A percentile compares a stretch with the other conserved stretches of the same genome.
phyloP scores from a whole-genome alignment of 2,888 invertebrate genomes.

The Pristionchus entomophagus region DNA sequence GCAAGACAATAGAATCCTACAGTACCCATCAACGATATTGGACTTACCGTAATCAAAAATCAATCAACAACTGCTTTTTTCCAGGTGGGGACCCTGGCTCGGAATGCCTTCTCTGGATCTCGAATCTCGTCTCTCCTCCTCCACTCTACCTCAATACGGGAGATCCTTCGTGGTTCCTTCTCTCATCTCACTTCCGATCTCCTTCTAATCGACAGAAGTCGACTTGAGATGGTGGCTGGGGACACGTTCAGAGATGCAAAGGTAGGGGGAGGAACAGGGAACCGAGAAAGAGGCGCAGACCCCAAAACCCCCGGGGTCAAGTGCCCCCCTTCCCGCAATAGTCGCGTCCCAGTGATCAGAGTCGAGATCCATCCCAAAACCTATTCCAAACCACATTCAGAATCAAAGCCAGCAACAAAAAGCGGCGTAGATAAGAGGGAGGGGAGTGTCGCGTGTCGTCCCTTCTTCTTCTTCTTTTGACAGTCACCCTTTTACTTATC shows the following conservation, averaged over 20 bases:
- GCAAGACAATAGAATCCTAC: no score
- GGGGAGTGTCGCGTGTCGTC: not conserved
- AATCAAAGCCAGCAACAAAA: not conserved
- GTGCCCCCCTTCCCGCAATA: not conserved
- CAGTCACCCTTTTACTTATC: conserved; percentile 24
- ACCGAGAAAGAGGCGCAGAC: not conserved
- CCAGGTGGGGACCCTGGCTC: conserved; percentile 14
- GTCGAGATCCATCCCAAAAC: not conserved
- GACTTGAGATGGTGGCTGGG: not conserved
- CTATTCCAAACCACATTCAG: not conserved
- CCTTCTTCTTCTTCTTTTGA: no score
- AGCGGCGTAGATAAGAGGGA: conserved; percentile 1
- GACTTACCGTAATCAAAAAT: no score
- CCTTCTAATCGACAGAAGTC: not conserved
- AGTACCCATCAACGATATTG: no score
- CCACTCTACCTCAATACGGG: not conserved
- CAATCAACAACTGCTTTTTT: not conserved
- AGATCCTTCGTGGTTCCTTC: not conserved
- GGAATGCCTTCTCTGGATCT: not conserved
- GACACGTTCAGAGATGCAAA: not conserved
- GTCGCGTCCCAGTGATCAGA: not conserved
- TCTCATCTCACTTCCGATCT: not conserved
- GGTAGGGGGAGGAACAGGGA: not conserved
- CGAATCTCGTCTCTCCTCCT: not conserved
- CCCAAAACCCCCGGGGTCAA: not conserved